Evolutionary conservation across 2,113 vertebrate genomes (phyloP).

Genomic region (Festucalex cinctus): DNA sequence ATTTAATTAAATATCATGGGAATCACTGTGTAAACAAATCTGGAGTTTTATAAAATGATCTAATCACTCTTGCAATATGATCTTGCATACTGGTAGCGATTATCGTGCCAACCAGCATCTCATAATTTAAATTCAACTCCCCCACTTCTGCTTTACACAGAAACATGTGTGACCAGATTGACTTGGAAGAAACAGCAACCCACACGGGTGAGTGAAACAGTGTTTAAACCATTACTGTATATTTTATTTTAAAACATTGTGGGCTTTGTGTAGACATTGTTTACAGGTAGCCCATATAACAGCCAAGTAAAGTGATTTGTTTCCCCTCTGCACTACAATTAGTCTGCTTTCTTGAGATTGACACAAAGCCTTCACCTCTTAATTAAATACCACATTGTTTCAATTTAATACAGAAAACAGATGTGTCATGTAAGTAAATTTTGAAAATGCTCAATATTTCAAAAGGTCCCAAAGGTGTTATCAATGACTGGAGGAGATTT

Average conservation of each 20-base stretch:
- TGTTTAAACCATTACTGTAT: background rate
- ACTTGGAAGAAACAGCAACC: slow-evolving; percentile 80
- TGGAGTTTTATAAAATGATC: background rate
- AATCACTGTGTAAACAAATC: slow-evolving; percentile 10
- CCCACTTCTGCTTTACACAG: slow-evolving; percentile 24
- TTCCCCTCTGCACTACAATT: too few relatives aligned
- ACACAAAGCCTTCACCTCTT: too few relatives aligned
- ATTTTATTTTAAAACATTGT: background rate
- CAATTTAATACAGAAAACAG: background rate
- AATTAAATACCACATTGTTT: background rate
- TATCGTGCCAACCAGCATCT: background rate
- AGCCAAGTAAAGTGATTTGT: too few relatives aligned
- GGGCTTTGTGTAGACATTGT: background rate
- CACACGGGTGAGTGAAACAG: slow-evolving; percentile 82
- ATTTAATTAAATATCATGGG: slow-evolving; percentile 48
- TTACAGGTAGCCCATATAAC: too few relatives aligned
- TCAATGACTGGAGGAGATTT: slow-evolving; percentile 96
- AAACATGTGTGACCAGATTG: slow-evolving; percentile 69
- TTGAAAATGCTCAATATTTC: background rate
- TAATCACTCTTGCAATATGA: background rate
- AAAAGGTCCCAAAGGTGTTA: slow-evolving; percentile 94
- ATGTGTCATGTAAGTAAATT: background rate
- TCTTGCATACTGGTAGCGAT: background rate
- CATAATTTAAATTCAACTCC: background rate
- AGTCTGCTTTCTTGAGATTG: too few relatives aligned